A percentile compares a stretch with the other conserved stretches of the same genome.
Conservation (phyloP, 1,140 invertebrate genomes). For the Maniola jurtina region DNA sequence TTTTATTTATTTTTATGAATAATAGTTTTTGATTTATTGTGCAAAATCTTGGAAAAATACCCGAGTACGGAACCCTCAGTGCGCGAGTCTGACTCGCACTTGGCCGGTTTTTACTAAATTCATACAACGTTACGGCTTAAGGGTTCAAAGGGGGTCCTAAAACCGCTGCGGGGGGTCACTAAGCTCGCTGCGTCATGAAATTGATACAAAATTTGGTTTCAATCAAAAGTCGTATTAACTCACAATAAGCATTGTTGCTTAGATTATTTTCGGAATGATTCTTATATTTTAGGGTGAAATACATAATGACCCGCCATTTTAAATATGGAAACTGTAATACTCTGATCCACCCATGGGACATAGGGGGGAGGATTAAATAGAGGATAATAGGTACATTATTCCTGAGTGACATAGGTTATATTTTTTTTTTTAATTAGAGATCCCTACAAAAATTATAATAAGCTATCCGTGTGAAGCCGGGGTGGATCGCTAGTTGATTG, state of each 20-base stretch:
- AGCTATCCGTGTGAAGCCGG: no score
- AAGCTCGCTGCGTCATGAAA: slow-evolving; percentile 58
- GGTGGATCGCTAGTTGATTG: no score
- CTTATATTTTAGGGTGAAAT: slow-evolving; percentile 16
- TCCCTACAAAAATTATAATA: no score
- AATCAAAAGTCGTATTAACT: slow-evolving; percentile 53
- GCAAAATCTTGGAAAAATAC: no score
- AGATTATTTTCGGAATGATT: slow-evolving; percentile 38
- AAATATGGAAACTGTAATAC: background rate
- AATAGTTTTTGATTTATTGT: no score
- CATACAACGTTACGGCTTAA: slow-evolving; percentile 30
- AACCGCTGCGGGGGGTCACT: slow-evolving; percentile 49
- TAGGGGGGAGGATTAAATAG: background rate
- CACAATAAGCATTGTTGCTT: slow-evolving; percentile 46
- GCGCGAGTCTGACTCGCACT: no score
- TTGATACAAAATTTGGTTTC: slow-evolving; percentile 63
- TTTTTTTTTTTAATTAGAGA: no score
- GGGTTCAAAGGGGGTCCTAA: slow-evolving; percentile 36
- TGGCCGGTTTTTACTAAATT: slow-evolving; percentile 1
- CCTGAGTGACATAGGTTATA: no score
- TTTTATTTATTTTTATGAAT: no score
- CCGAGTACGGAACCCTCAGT: no score
- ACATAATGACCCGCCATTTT: background rate
- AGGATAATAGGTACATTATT: no score
- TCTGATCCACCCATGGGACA: background rate